Percentiles rank a stretch among this genome's conserved stretches.
These are phyloP conservation scores for Diadema setosum DNA, from an alignment of 35 echinoderm and acorn worm species.

Conservation along the genomic window DNA sequence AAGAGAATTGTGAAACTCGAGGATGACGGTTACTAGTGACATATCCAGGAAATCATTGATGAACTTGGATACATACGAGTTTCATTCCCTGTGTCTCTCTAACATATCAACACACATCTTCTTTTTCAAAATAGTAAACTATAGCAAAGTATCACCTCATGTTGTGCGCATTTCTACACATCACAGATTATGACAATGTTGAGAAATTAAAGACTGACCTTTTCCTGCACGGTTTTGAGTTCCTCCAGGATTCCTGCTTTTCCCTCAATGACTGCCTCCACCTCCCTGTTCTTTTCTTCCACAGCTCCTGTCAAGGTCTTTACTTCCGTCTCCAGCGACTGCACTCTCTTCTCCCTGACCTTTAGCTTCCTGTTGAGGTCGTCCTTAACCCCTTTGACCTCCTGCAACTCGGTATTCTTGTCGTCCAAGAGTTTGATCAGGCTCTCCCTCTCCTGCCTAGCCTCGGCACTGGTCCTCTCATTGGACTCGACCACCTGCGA, in stretches of 20 bases:
- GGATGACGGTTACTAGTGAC: too few species aligned
- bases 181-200: too few species aligned
- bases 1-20: too few species aligned
- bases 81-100: too few species aligned
- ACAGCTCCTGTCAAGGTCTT: background rate
- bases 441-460: background rate
- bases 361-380: conserved; percentile 32
- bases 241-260: conserved; percentile 8
- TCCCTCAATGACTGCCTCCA: background rate
- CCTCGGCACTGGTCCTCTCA: background rate
- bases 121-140: too few species aligned
- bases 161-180: too few species aligned
- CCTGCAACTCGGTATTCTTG: background rate
- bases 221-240: background rate
- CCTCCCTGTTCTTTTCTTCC: background rate
- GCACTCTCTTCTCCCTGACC: conserved; percentile 23
- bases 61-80: too few species aligned
- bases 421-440: conserved; percentile 17
- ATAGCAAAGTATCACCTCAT: too few species aligned
- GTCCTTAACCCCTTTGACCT: conserved; percentile 2
- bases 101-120: too few species aligned
- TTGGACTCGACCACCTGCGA: background rate
- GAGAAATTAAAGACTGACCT: background rate
- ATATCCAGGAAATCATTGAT: too few species aligned
- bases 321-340: background rate